Conservation (phyloP, 2,888 invertebrate species). For the Lapara coniferarum region DNA sequence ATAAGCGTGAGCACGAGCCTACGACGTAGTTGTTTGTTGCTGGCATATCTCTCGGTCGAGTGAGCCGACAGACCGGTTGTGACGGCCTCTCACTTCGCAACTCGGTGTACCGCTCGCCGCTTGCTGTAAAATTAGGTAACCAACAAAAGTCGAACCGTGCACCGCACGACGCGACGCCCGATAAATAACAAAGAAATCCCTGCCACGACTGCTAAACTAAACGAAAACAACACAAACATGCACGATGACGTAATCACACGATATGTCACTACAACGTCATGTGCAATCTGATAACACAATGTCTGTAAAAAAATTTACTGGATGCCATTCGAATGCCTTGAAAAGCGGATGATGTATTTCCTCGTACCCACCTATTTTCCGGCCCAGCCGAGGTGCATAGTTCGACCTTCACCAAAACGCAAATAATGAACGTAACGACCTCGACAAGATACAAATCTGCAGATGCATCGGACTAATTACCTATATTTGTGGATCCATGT, state of each 20-base stretch:
- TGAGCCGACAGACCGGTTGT: constrained; percentile 77
- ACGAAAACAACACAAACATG: constrained; percentile 53
- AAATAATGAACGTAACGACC: constrained; percentile 79
- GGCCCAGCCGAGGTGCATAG: constrained; percentile 66
- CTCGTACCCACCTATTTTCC: constrained; percentile 74
- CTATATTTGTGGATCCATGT: constrained; percentile 68
- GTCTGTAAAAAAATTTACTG: constrained; percentile 52
- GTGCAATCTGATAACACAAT: constrained; percentile 49
- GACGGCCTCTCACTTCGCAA: constrained; percentile 83
- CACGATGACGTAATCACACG: constrained; percentile 54
- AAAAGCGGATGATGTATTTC: constrained; percentile 79
- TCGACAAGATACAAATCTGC: constrained; percentile 75
- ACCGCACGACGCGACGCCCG: constrained; percentile 64
- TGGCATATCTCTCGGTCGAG: constrained; percentile 72
- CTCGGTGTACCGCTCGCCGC: constrained; percentile 72
- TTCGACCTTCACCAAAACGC: constrained; percentile 79
- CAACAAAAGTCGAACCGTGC: constrained; percentile 71
- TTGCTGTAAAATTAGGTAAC: constrained; percentile 82
- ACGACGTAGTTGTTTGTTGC: constrained; percentile 59
- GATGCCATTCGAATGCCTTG: constrained; percentile 70
- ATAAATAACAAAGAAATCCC: constrained; percentile 68
- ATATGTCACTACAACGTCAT: constrained; percentile 49
- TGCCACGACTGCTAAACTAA: constrained; percentile 52
- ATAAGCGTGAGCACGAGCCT: constrained; percentile 49
- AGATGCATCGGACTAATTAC: constrained; percentile 74